These are phyloP conservation scores for Lycaon pictus DNA, from an alignment of 2,113 vertebrate species.

Conservation along the genomic window DNA sequence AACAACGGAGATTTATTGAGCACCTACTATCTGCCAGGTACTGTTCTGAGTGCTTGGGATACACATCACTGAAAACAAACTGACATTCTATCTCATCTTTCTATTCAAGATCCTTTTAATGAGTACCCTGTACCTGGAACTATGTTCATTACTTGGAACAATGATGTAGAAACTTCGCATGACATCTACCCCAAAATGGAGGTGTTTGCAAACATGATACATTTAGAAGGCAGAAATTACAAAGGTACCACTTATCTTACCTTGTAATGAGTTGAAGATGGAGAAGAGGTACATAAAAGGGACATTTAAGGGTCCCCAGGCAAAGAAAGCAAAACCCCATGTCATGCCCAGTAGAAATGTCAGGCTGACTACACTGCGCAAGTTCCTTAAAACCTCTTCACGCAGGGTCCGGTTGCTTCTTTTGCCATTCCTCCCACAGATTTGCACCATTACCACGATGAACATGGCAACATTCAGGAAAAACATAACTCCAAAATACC, in stretches of 20 bases:
- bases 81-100: neutral
- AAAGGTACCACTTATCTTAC: slow-evolving; percentile 84
- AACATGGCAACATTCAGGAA: slow-evolving; percentile 98
- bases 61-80: neutral
- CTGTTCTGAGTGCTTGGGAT: neutral
- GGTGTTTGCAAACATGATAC: neutral
- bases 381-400: slow-evolving; percentile 95
- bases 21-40: neutral
- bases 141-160: neutral
- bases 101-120: neutral
- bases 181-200: neutral
- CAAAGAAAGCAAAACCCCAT: slow-evolving; percentile 98
- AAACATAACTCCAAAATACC: slow-evolving; percentile 96
- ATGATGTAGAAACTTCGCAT: neutral
- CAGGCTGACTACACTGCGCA: slow-evolving; percentile 96
- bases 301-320: slow-evolving; percentile 94
- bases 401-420: slow-evolving; percentile 93
- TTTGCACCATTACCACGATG: slow-evolving; percentile 98
- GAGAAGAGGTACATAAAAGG: slow-evolving; percentile 96
- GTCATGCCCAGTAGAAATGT: slow-evolving; percentile 99
- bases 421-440: slow-evolving; percentile 97
- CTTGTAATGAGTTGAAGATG: slow-evolving; percentile 98
- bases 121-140: neutral
- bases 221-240: neutral
- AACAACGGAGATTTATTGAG: neutral